Conservation (phyloP, 2,888 invertebrate species). For the Electrophaes corylata region DNA sequence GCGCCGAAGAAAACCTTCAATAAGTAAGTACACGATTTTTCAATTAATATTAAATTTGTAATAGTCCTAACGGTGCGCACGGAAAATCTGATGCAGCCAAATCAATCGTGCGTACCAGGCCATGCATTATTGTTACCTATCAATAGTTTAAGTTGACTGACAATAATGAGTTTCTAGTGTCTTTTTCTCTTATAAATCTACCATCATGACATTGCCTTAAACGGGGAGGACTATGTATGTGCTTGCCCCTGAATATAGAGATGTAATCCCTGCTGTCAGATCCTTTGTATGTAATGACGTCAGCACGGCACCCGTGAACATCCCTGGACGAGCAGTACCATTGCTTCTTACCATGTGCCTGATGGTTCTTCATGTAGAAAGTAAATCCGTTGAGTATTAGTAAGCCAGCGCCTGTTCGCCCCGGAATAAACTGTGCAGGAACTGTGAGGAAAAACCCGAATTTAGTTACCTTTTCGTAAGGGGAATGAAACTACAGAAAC, state of each 20-base stretch:
- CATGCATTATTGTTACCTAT: slow-evolving; percentile 36
- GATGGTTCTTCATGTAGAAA: slow-evolving; percentile 80
- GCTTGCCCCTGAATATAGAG: slow-evolving; percentile 74
- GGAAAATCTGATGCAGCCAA: not conserved
- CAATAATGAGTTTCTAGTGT: slow-evolving; percentile 53
- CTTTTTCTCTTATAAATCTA: slow-evolving; percentile 76
- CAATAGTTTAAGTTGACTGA: slow-evolving; percentile 32
- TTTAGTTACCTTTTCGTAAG: slow-evolving; percentile 40
- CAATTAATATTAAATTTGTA: slow-evolving; percentile 47
- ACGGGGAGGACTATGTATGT: slow-evolving; percentile 75
- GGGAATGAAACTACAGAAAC: slow-evolving; percentile 40
- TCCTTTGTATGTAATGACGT: slow-evolving; percentile 77
- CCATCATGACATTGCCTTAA: slow-evolving; percentile 75
- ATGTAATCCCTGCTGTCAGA: slow-evolving; percentile 74
- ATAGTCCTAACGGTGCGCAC: slow-evolving; percentile 3
- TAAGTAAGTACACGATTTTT: slow-evolving; percentile 73
- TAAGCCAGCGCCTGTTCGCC: slow-evolving; percentile 73
- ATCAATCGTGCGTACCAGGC: slow-evolving; percentile 2
- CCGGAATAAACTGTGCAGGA: slow-evolving; percentile 77
- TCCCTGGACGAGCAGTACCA: slow-evolving; percentile 80
- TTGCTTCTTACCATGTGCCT: slow-evolving; percentile 78
- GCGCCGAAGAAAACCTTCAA: slow-evolving; percentile 59
- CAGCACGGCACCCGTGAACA: slow-evolving; percentile 75
- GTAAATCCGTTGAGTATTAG: slow-evolving; percentile 77
- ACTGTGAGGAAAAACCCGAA: slow-evolving; percentile 58